Evolutionary conservation across 2,888 invertebrate genomes (phyloP), one percentile per base, ranked within the genome.

Genomic region (Mimumesa dahlbomi): DNA sequence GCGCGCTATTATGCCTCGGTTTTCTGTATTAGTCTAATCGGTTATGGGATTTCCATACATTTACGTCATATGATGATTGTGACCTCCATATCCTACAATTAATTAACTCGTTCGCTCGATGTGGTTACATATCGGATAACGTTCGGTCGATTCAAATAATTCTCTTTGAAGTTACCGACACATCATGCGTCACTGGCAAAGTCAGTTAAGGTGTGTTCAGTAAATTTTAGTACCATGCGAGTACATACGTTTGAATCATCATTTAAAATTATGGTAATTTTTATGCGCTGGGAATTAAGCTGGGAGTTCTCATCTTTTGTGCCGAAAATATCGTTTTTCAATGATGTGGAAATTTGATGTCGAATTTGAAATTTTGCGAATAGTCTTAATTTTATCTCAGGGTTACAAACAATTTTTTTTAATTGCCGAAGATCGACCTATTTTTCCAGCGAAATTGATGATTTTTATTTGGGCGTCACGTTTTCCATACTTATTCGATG

Each of bases 51-150:
- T 21, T 19, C 14, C 18, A 9, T 13, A 22, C 43, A 18, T 43
- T 36, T 64, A 45, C 22, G 34, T 42, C 16, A 46, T 40, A 16
- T 29, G 42, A 34, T 14, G 49, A 54, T 19, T 54, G 29, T 21
- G 16, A 22, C 19, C 29, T 16, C 54, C 13, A 45, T 56, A 67
- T 56, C 45, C 49, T 43, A 49, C 49, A 54, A 56, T 54, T 64
- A 64, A 64, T 67, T 56, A 67, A 67, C 64, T 64, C 16, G 56
- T 67, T 45, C 67, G 22, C 14, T 56, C 29, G 25, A 29, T 38
- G 45, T 43, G 53, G 63, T 66, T 67, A 50, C 56, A 45, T 36
- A 42, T 46, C 36, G 45, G 45, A 50, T 50, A 64, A 45, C 36
- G 36, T 38, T 14, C 43, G 38, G 54, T 64, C 64, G 67, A 64